Conservation (phyloP, 2,113 vertebrate genomes). For the Caracal caracal region DNA sequence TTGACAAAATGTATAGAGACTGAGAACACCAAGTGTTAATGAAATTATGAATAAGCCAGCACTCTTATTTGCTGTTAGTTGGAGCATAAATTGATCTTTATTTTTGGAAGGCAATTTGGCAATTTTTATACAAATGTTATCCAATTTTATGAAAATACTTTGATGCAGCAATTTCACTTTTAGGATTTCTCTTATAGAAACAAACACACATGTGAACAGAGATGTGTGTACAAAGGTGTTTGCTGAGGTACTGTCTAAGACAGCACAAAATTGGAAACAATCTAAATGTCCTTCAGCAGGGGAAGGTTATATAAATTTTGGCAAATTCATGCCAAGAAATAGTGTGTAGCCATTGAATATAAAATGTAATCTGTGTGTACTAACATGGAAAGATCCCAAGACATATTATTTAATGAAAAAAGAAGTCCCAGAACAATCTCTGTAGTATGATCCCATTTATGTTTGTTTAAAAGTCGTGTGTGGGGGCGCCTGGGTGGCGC, state of each 20-base stretch:
- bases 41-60: conserved; percentile 6
- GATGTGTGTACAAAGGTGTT: background rate
- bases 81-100: background rate
- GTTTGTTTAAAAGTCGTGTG: background rate
- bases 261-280: background rate
- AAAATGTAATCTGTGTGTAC: background rate
- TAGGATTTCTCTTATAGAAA: background rate
- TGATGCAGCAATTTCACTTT: background rate
- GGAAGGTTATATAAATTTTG: background rate
- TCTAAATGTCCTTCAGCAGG: background rate
- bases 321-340: background rate
- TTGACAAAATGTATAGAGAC: background rate
- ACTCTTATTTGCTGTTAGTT: conserved; percentile 35
- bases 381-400: background rate
- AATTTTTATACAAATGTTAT: conserved; percentile 50
- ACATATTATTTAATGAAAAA: conserved; percentile 8
- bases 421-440: background rate
- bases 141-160: conserved; percentile 36
- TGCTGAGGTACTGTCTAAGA: conserved; percentile 12
- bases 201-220: background rate
- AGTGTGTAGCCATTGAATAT: background rate
- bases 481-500: too few relatives aligned
- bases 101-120: conserved; percentile 44
- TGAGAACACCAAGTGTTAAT: background rate
- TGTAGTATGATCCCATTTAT: background rate